Conservation (phyloP, 2,113 vertebrate species). For the Hydropotes inermis region DNA sequence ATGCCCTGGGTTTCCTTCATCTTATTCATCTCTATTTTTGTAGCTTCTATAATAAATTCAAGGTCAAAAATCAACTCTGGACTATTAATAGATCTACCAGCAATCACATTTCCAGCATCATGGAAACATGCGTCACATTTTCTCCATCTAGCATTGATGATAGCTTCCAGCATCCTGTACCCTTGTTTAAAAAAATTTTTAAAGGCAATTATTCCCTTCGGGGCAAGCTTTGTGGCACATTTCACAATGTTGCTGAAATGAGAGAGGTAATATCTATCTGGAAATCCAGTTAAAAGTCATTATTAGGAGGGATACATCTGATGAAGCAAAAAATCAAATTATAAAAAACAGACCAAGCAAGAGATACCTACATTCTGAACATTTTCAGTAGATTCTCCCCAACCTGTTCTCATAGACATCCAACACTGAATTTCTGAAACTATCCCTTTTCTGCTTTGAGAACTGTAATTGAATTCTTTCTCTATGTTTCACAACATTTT, state of each 20-base stretch:
- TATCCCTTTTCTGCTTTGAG: neutral
- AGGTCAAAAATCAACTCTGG: constrained; percentile 67
- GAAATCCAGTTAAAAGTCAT: constrained; percentile 57
- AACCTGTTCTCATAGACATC: neutral
- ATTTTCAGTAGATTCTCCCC: neutral
- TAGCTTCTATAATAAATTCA: constrained; percentile 55
- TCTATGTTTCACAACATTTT: neutral
- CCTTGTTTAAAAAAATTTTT: constrained; percentile 26
- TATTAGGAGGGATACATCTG: neutral
- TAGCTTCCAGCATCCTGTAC: constrained; percentile 61
- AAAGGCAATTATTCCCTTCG: constrained; percentile 36
- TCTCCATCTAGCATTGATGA: constrained; percentile 61
- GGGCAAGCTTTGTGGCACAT: constrained; percentile 49
- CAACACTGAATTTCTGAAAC: neutral
- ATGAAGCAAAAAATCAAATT: constrained; percentile 9
- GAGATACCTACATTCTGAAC: neutral
- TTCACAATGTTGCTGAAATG: neutral
- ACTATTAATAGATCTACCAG: constrained; percentile 60
- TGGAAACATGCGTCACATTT: constrained; percentile 56
- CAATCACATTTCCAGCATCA: constrained; percentile 61
- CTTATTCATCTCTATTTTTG: constrained; percentile 42
- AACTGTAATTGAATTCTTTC: constrained; percentile 15
- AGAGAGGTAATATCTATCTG: constrained; percentile 9
- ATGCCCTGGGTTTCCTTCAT: constrained; percentile 10
- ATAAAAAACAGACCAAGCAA: neutral